These are phyloP conservation scores for Leptodactylus fallax DNA, from an alignment of 2,797 vertebrate genomes.

Conservation along the genomic window DNA sequence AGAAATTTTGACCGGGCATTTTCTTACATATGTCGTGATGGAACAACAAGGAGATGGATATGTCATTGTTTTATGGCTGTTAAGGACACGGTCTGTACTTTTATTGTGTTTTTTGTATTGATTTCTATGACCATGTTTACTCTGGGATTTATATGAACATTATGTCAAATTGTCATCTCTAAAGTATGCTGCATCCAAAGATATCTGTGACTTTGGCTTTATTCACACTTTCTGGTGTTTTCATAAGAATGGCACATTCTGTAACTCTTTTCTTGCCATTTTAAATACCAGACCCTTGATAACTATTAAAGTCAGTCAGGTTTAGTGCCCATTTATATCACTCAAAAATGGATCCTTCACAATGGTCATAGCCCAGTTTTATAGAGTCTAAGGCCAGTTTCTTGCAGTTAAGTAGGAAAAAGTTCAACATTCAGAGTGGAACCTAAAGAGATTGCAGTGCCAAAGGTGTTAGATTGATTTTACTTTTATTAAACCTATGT, in stretches of 20 bases:
- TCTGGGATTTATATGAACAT: no score
- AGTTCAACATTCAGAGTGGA: no score
- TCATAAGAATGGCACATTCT: neutral
- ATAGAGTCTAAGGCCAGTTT: neutral
- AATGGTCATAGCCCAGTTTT: neutral
- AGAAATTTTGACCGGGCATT: slow-evolving; percentile 98
- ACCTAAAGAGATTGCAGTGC: neutral
- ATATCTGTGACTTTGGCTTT: neutral
- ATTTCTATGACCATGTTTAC: neutral
- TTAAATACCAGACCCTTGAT: neutral
- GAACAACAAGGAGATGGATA: slow-evolving; percentile 97
- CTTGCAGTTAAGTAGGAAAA: neutral
- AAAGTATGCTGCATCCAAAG: no score
- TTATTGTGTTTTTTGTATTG: neutral
- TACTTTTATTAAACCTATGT: neutral
- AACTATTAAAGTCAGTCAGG: no score
- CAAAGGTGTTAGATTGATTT: neutral
- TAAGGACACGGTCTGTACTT: slow-evolving; percentile 91
- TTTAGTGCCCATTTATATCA: neutral
- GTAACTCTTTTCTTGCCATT: neutral
- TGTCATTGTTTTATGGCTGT: slow-evolving; percentile 99
- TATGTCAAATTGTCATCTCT: no score
- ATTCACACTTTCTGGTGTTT: neutral
- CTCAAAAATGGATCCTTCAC: neutral
- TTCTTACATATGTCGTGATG: slow-evolving; percentile 98